Evolutionary conservation across 2,797 vertebrate species (phyloP).

Genomic region (Ispidina lecontei): DNA sequence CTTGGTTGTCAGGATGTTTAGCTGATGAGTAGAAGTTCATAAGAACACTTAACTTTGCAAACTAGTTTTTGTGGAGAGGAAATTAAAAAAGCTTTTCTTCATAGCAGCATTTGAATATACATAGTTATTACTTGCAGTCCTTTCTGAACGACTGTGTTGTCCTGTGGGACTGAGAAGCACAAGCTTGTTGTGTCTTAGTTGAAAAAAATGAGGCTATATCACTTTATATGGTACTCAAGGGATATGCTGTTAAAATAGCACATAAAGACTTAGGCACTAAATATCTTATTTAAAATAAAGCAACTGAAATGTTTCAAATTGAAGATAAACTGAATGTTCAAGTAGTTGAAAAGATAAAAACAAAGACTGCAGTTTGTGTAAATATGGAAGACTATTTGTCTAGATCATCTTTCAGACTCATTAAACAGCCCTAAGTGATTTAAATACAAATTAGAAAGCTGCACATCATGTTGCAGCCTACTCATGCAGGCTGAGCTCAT

Average conservation of each 20-base stretch:
- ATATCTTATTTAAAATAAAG: constrained; percentile 12
- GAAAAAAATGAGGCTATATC: not conserved
- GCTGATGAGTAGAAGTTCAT: not conserved
- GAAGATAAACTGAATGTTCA: constrained; percentile 18
- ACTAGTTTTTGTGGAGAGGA: not conserved
- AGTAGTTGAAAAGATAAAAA: constrained; percentile 31
- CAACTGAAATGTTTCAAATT: not conserved
- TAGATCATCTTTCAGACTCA: constrained; percentile 51
- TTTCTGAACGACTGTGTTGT: not conserved
- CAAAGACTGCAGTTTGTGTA: constrained; percentile 16
- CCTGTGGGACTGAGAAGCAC: not conserved
- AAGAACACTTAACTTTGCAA: not conserved
- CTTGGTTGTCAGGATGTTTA: not conserved
- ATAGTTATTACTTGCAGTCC: not conserved
- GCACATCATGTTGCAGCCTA: constrained; percentile 40
- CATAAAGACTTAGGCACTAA: not conserved
- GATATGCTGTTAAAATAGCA: not conserved
- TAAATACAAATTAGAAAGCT: constrained; percentile 58
- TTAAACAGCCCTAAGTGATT: constrained; percentile 45
- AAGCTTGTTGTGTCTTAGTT: not conserved
- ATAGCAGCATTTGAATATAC: not conserved
- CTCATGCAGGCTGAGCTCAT: constrained; percentile 44
- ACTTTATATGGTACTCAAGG: not conserved
- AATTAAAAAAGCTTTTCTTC: not conserved
- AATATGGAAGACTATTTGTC: constrained; percentile 28